Percentiles rank a stretch among this genome's conserved stretches.
Evolutionary conservation across 2,888 invertebrate species (phyloP).

Genomic region (Polymixis flavicincta): DNA sequence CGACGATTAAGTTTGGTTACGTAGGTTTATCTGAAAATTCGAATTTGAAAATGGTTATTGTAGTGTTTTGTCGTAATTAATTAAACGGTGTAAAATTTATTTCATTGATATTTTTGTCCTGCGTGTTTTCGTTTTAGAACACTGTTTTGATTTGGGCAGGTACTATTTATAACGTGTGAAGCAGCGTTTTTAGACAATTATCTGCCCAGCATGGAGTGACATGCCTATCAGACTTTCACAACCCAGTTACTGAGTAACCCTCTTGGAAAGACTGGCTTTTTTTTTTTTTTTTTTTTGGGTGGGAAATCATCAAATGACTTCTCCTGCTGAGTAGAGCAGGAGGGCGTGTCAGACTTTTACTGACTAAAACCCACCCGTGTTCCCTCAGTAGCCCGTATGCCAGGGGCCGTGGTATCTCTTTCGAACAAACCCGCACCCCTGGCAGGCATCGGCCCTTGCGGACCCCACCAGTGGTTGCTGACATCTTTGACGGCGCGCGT

Average conservation of each 20-base stretch:
- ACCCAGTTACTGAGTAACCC: neutral
- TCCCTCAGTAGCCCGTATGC: no score
- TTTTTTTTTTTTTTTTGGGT: no score
- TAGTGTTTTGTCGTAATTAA: slow-evolving; percentile 36
- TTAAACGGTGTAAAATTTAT: slow-evolving; percentile 1
- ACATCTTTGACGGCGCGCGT: no score
- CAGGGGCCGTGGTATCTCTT: no score
- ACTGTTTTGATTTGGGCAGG: neutral
- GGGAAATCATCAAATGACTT: no score
- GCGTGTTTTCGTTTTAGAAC: neutral
- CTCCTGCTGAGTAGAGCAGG: no score
- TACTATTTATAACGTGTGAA: neutral
- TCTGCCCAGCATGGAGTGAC: neutral
- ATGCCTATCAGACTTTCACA: neutral
- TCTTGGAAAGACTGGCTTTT: no score
- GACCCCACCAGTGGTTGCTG: no score
- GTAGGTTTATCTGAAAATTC: slow-evolving; percentile 34
- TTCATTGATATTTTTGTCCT: neutral
- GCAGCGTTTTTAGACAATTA: neutral
- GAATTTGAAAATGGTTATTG: slow-evolving; percentile 24
- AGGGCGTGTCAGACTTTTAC: no score
- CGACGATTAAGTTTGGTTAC: slow-evolving; percentile 39
- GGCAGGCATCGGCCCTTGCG: no score
- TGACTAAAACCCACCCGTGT: no score
- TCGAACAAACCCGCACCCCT: no score